Evolutionary conservation across 2,888 invertebrate species (phyloP), one percentile per base, ranked within the genome.

Genomic region (Drosophila yooni): DNA sequence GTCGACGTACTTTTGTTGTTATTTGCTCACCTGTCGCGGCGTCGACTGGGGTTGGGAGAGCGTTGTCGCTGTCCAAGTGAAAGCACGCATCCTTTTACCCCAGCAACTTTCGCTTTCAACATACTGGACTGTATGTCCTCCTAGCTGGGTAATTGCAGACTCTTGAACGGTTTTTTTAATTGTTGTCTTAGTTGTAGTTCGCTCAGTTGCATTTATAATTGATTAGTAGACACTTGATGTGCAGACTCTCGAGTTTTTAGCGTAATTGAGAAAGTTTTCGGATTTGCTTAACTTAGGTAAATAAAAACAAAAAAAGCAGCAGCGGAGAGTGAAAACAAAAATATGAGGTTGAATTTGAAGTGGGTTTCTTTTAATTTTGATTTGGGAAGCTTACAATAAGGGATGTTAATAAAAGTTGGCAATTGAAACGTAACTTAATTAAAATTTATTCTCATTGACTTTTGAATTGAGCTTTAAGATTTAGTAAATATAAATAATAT

Each of bases 201-300:
- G 54, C 50, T 62, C 46, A 59, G 66, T 72, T 70, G 74, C 64
- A 74, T 82, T 76, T 70, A 79, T 69, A 70, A 79, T 82, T 83
- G 70, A 81, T 81, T 61, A 81, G 81, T 36, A 57, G 70, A 40
- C 54, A 63, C 53, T 65, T 56, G 38, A 58, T 29, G 58, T 10
- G 25, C 29, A 40, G 53, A 46, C 43, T 62, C 57, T 65, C 31
- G 25, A 63, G 62, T 63, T 43, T 66, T 79, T 25, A 46, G 54
- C 58, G 46, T 75, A 81, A 79, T 81, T 81, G 67, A 59, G 54
- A 75, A 78, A 78, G 36, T 67, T 71, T 63, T 64, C 64, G 25
- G 63, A 56, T 33, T 52, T 51, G 51, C 52, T 56, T 6, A 33
- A 51, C 34, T 40, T 13, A 2, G 36, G 46, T 33, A 50, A 61